Evolutionary conservation across 2,797 vertebrate species (phyloP), one percentile per base, ranked within the genome.

Genomic region (Gouania willdenowi): DNA sequence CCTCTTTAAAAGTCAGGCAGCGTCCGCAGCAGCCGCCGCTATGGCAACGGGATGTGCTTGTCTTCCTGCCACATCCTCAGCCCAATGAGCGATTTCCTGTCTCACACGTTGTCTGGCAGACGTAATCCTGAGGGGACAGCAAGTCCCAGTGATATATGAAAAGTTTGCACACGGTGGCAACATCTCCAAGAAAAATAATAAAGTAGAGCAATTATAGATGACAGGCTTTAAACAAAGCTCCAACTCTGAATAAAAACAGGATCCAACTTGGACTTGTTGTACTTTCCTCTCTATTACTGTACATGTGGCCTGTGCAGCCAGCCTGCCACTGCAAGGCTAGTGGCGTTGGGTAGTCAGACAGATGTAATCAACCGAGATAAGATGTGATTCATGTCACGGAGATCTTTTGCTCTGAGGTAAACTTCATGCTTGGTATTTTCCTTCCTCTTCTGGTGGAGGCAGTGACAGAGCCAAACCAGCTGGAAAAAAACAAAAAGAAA

Each of bases 11-110:
- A 91, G 81, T 81, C 83, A 84, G 66, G 31, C 31, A 22, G 71
- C 77, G 81, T 81, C 79, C 77, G 73, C 82, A 42, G 26, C 45
- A 77, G 62, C 55, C 70, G 86, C 33, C 77, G 52, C 90, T 86
- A 90, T 92, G 89, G 89, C 88, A 92, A 92, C 90, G 74, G 40
- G 66, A 67, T 79, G 86, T 82, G 83, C 54, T 63, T 72, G 71
- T 60, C 66, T 61, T 49, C 54, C 61, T 63, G 36, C 59, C 61
- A 73, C 75, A 59, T 69, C 61, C 62, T 69, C 48, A 30, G 13
- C 36, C 40, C 52, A 30, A 57, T 23, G 29, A 60, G 66, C 62
- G 40, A 56, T 65, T 65, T 63, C 55, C 46, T 58, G 52, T 79
- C 66, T 74, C 61, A 32, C 75, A 55, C 42, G 24, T 41, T 59